phyloP scores from a whole-genome alignment of 2,797 vertebrate species.

The Coracias cyanogaster region DNA sequence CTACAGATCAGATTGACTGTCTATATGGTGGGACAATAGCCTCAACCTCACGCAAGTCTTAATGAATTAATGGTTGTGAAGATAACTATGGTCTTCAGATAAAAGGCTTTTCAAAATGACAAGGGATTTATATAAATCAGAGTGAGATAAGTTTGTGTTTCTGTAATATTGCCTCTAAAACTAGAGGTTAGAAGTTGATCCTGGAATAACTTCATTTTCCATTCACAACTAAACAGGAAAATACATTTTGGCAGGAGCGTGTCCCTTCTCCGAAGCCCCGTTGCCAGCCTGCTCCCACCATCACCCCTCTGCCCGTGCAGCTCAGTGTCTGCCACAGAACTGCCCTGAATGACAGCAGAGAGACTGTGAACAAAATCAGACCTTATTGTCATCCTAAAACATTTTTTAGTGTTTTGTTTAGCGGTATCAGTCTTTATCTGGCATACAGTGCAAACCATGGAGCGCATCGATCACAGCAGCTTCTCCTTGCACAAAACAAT shows the following conservation, averaged over 20 bases:
- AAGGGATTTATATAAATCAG: constrained; percentile 31
- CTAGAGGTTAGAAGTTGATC: constrained; percentile 29
- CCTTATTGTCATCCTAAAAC: not conserved
- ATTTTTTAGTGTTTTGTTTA: not conserved
- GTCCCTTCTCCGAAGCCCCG: not conserved
- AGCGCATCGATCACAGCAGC: not conserved
- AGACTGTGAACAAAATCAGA: not conserved
- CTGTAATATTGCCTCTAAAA: not conserved
- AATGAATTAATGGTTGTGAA: constrained; percentile 44
- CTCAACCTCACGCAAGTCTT: not conserved
- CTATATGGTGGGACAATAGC: not conserved
- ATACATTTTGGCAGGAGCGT: not conserved
- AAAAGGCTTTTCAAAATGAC: constrained; percentile 51
- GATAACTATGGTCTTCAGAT: constrained; percentile 24
- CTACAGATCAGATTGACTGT: not conserved
- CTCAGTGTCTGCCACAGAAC: not conserved
- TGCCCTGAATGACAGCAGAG: not conserved
- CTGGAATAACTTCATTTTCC: constrained; percentile 38
- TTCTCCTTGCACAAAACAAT: not conserved
- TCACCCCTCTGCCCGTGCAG: not conserved
- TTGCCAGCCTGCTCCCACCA: not conserved
- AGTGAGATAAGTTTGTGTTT: not conserved
- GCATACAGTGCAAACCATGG: not conserved
- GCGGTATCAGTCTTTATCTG: not conserved
- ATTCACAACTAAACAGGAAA: constrained; percentile 22